phyloP scores from a whole-genome alignment of 2,888 invertebrate genomes.

The Agrilus biguttatus region DNA sequence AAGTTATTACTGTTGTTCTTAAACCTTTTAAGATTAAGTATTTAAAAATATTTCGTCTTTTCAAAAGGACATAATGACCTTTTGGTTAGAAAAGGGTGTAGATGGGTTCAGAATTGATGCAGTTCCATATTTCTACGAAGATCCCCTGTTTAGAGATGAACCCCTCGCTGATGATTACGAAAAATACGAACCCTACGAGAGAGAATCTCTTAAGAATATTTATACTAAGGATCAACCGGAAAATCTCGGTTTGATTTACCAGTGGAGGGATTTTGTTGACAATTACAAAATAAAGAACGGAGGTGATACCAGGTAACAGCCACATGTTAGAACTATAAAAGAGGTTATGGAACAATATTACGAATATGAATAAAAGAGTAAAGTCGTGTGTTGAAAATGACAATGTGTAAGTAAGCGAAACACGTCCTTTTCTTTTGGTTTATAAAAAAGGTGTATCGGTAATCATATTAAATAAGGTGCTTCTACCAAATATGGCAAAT shows the following conservation, averaged over 20 bases:
- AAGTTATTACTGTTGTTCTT: slow-evolving; percentile 38
- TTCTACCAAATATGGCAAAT: neutral
- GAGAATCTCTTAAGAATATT: slow-evolving; percentile 44
- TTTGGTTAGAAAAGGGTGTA: slow-evolving; percentile 71
- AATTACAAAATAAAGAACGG: slow-evolving; percentile 31
- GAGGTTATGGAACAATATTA: too few relatives aligned
- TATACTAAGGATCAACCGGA: slow-evolving; percentile 44
- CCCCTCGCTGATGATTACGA: slow-evolving; percentile 18
- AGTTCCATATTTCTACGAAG: slow-evolving; percentile 36
- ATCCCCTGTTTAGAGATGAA: slow-evolving; percentile 25
- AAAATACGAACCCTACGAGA: slow-evolving; percentile 32
- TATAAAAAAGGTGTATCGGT: too few relatives aligned
- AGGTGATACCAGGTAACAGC: slow-evolving; percentile 24
- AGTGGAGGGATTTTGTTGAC: slow-evolving; percentile 49
- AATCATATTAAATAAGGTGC: too few relatives aligned
- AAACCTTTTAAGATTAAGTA: slow-evolving; percentile 32
- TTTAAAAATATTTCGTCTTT: slow-evolving; percentile 37
- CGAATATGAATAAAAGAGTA: too few relatives aligned
- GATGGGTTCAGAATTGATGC: slow-evolving; percentile 79
- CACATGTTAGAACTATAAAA: too few relatives aligned
- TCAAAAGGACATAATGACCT: slow-evolving; percentile 47
- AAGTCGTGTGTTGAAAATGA: too few relatives aligned
- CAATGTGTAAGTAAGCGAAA: too few relatives aligned
- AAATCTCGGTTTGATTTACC: slow-evolving; percentile 48
- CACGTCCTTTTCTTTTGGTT: too few relatives aligned